These are phyloP conservation scores for Platycheirus albimanus DNA, from an alignment of 2,888 invertebrate species.

Conservation along the genomic window DNA sequence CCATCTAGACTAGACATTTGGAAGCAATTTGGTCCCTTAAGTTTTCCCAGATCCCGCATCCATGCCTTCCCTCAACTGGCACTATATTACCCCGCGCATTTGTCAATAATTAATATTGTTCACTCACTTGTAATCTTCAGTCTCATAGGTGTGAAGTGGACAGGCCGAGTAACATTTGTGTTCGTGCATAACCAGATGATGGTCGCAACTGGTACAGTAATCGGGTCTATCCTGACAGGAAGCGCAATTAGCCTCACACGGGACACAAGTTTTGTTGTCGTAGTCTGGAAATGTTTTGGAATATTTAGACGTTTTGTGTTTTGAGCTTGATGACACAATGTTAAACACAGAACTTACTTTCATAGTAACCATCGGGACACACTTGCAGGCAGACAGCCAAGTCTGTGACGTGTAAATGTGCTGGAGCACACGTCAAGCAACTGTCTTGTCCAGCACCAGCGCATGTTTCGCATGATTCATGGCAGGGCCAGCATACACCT, in stretches of 20 bases:
- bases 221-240: constrained; percentile 92
- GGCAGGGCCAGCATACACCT: constrained; percentile 92
- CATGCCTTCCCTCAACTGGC: background rate
- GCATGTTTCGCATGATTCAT: constrained; percentile 94
- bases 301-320: background rate
- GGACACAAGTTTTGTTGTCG: constrained; percentile 90
- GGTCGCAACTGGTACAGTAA: constrained; percentile 93
- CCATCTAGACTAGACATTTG: constrained; percentile 28
- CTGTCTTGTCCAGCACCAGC: constrained; percentile 94
- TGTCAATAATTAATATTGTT: constrained; percentile 63
- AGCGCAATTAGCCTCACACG: constrained; percentile 93
- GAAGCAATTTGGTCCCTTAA: background rate
- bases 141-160: constrained; percentile 91
- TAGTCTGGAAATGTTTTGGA: constrained; percentile 83
- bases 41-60: background rate
- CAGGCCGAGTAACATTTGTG: constrained; percentile 93
- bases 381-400: constrained; percentile 93
- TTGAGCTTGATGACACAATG: background rate
- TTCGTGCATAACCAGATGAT: constrained; percentile 91
- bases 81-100: constrained; percentile 24
- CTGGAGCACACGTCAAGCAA: constrained; percentile 92
- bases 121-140: constrained; percentile 90
- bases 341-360: constrained; percentile 84
- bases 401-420: constrained; percentile 92
- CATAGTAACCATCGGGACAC: constrained; percentile 95